A percentile compares a stretch with the other conserved stretches of the same genome.
phyloP scores from a whole-genome alignment of 2,888 invertebrate genomes.

The Orchesella flavescens region DNA sequence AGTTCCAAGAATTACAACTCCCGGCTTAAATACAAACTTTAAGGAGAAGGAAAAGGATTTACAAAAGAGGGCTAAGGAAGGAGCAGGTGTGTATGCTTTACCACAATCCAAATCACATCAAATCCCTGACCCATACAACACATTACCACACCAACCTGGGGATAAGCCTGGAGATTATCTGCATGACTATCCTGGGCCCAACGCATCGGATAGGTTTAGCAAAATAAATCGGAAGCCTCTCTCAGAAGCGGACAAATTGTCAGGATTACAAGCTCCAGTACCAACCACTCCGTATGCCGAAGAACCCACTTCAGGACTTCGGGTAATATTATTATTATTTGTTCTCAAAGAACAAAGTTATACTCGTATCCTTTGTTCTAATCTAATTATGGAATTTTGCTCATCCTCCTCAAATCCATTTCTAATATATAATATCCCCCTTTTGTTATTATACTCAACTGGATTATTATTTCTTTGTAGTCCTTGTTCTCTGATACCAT shows the following conservation, averaged over 20 bases:
- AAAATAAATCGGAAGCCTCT: constrained; percentile 14
- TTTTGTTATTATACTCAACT: not conserved
- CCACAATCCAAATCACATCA: constrained; percentile 30
- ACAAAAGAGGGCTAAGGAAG: not conserved
- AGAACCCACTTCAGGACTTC: constrained; percentile 50
- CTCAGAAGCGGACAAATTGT: not conserved
- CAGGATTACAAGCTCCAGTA: not conserved
- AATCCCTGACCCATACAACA: constrained; percentile 60
- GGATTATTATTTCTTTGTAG: constrained; percentile 9
- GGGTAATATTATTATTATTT: constrained; percentile 18
- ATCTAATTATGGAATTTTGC: not conserved
- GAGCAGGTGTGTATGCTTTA: constrained; percentile 12
- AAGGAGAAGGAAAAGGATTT: constrained; percentile 13
- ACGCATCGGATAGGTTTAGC: constrained; percentile 14
- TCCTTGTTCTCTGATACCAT: constrained; percentile 38
- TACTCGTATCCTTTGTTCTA: no score
- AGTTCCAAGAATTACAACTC: constrained; percentile 27
- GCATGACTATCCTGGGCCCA: constrained; percentile 41
- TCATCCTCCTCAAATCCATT: not conserved
- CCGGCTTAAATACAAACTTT: constrained; percentile 2
- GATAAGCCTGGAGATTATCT: constrained; percentile 35
- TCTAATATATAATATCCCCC: not conserved
- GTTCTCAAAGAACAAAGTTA: not conserved
- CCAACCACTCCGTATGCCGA: constrained; percentile 34
- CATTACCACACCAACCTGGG: constrained; percentile 11